These are phyloP conservation scores for Daubentonia madagascariensis DNA, from an alignment of 2,113 vertebrate species.

Conservation along the genomic window DNA sequence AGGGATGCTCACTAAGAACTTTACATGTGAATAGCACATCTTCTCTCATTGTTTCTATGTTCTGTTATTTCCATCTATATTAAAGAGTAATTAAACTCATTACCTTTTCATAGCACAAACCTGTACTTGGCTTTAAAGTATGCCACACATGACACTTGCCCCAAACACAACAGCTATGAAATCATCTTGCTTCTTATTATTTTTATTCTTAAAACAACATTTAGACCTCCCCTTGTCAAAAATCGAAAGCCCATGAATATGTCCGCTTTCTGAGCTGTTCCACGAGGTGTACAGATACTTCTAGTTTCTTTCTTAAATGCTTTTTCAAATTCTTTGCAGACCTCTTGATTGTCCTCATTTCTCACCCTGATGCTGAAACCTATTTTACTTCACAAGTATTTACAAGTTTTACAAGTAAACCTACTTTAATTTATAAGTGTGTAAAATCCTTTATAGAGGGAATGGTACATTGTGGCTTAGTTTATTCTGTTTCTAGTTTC, in stretches of 20 bases:
- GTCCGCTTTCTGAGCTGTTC: background rate
- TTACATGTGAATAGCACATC: conserved; percentile 20
- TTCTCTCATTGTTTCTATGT: background rate
- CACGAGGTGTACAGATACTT: background rate
- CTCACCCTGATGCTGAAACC: background rate
- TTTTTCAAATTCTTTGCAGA: conserved; percentile 19
- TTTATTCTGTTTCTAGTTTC: conserved; percentile 22
- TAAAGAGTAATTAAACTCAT: background rate
- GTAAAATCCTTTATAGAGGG: background rate
- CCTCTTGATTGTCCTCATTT: background rate
- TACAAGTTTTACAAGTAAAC: background rate
- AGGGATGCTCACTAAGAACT: conserved; percentile 50
- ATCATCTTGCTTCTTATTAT: background rate
- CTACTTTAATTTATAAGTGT: background rate
- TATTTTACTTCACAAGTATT: background rate
- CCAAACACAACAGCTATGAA: background rate
- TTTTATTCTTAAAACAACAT: background rate
- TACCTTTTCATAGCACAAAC: background rate
- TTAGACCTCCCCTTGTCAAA: background rate
- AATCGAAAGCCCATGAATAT: conserved; percentile 20
- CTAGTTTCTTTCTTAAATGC: background rate
- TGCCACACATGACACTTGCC: background rate
- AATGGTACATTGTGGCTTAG: background rate
- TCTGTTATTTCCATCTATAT: background rate
- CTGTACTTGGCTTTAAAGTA: conserved; percentile 2